Base-by-base conservation (phyloP, 2,797 vertebrate genomes). In the Enteromius viviparus region DNA sequence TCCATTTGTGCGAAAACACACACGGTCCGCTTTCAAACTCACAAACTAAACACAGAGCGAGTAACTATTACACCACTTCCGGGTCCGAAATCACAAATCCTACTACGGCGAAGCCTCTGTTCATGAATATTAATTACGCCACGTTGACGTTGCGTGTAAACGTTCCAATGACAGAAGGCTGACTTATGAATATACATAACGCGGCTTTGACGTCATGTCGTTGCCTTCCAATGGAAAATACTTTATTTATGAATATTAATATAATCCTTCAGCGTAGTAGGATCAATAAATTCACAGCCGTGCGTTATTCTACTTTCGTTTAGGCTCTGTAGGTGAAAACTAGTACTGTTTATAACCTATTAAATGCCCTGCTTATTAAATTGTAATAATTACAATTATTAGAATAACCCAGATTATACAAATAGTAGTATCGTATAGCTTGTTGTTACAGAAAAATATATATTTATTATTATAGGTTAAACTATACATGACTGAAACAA, bases 1-100 rank as follows among this genome's bases (percentile, higher is more conserved):
- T 75, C 88, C 87, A 89, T 90, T 75, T 72, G 82, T 76, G 81
- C 47, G 45, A 83, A 81, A 83, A 78, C 75, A 77, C 60, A 78
- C 69, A 65, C 81, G 49, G 70, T 58, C 83, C 77, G 83, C 55
- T 70, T 87, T 82, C 76, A 89, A 91, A 92, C 90, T 90, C 91
- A 72, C 70, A 84, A 84, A 76, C 91, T 78, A 92, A 91, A 91
- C 93, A 91, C 92, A 94, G 92, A 92, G 64, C 74, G 84, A 86
- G 88, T 84, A 82, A 80, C 45, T 64, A 68, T 75, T 83, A 70
- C 87, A 76, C 71, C 70, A 87, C 93, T 96, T 96, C 95, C 94
- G 93, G 91, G 92, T 94, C 23, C 14, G 12, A 83, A 26, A 70
- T 71, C 53, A 49, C 32, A 5, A 62, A 78, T 37, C 21, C 12